Percentiles rank a stretch among this genome's conserved stretches.
Evolutionary conservation across 2,888 invertebrate genomes (phyloP).

Genomic region (Cheiracanthium punctorium): DNA sequence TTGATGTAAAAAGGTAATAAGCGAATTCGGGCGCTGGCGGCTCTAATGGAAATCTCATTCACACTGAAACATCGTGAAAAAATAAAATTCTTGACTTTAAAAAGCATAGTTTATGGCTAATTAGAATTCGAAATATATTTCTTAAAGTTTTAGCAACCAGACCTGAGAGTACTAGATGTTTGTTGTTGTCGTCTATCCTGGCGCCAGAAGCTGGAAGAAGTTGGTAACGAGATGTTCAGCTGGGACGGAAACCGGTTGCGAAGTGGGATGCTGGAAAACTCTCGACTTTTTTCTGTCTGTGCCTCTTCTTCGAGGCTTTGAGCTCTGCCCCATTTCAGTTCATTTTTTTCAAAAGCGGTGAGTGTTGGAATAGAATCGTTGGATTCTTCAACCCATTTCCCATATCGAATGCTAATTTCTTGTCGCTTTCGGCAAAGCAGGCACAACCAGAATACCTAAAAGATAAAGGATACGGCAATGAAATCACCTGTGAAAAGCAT

Average conservation of each 20-base stretch:
- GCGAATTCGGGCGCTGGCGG: too few species aligned
- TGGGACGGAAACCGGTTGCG: conserved; percentile 38
- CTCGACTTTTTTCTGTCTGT: neutral
- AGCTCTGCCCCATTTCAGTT: conserved; percentile 43
- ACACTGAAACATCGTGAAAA: too few species aligned
- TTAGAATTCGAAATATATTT: too few species aligned
- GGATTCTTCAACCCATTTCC: conserved; percentile 88
- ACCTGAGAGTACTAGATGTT: conserved; percentile 27
- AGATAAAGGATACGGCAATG: neutral
- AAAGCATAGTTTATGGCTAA: too few species aligned
- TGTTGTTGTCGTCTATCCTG: conserved; percentile 15
- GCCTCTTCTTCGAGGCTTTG: conserved; percentile 52
- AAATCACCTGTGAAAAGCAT: neutral
- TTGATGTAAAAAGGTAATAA: too few species aligned
- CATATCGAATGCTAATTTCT: conserved; percentile 97
- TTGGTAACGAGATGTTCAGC: conserved; percentile 47
- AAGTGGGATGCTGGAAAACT: conserved; percentile 3
- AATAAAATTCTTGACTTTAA: too few species aligned
- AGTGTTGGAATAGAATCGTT: conserved; percentile 18
- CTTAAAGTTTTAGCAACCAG: too few species aligned
- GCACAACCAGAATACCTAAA: conserved; percentile 99
- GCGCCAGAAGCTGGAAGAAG: conserved; percentile 39
- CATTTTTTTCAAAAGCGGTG: neutral
- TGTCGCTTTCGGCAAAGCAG: conserved; percentile 99
- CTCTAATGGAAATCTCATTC: too few species aligned